Percentiles rank a stretch among this genome's conserved stretches.
Conservation (phyloP, 2,888 invertebrate genomes). For the Lochmaea capreae region DNA sequence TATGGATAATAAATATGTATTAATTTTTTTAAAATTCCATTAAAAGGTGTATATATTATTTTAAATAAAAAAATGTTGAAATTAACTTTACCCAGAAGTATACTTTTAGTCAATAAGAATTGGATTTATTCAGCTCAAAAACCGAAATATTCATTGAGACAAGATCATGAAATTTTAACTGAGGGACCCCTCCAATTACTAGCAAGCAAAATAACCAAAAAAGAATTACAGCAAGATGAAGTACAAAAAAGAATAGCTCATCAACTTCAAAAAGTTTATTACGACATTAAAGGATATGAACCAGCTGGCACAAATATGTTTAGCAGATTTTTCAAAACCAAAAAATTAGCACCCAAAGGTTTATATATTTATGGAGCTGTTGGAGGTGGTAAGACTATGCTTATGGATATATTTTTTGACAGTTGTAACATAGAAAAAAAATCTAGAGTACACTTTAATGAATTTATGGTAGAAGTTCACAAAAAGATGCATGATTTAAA, state of each 20-base stretch:
- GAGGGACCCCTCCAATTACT: constrained; percentile 63
- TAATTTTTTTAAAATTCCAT: background rate
- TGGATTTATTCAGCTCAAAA: constrained; percentile 17
- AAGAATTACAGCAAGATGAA: constrained; percentile 74
- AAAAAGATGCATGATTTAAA: constrained; percentile 89
- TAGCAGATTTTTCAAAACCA: constrained; percentile 57
- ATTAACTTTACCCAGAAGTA: constrained; percentile 9
- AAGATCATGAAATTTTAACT: constrained; percentile 39
- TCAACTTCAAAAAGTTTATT: constrained; percentile 75
- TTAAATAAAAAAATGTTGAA: constrained; percentile 27
- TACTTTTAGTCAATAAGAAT: constrained; percentile 23
- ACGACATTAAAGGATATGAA: constrained; percentile 72
- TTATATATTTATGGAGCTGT: constrained; percentile 92
- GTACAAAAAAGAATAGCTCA: constrained; percentile 79
- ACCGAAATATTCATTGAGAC: constrained; percentile 43
- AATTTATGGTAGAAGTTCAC: constrained; percentile 98
- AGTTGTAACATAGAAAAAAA: constrained; percentile 77
- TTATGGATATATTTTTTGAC: constrained; percentile 98
- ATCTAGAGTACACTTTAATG: constrained; percentile 92
- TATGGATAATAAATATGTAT: background rate
- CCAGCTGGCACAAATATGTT: constrained; percentile 67
- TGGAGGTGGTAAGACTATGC: constrained; percentile 97
- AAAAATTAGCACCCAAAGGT: constrained; percentile 75
- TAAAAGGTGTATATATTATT: background rate
- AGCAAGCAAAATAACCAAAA: constrained; percentile 70